Conservation (phyloP, 2,113 vertebrate genomes). For the Alaudala cheleensis region DNA sequence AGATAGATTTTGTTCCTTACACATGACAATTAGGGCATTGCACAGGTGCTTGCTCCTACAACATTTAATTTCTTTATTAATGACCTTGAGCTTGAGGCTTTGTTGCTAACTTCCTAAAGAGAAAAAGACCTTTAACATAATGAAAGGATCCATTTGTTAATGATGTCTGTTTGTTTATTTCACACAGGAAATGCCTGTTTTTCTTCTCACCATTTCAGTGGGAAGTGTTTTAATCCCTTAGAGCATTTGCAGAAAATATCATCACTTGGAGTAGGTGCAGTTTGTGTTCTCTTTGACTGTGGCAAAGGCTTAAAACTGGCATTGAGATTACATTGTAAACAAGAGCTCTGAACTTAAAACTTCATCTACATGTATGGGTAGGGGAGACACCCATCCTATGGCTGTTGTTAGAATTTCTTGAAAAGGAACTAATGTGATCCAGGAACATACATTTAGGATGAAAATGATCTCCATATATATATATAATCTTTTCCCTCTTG, state of each 20-base stretch:
- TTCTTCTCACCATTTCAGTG: not conserved
- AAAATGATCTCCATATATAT: accelerated
- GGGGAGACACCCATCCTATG: not conserved
- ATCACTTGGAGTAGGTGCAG: not conserved
- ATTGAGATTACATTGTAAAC: not conserved
- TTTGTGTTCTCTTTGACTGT: not conserved
- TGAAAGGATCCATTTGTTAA: not conserved
- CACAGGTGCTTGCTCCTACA: not conserved
- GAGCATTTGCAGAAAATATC: not conserved
- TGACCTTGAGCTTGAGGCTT: not conserved
- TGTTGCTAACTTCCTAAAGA: not conserved
- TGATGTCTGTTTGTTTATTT: not conserved
- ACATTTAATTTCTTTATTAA: not conserved
- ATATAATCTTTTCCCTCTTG: not conserved
- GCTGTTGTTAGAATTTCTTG: not conserved
- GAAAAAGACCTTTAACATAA: not conserved
- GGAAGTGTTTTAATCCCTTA: not conserved
- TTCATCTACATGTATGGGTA: not conserved
- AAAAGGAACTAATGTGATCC: not conserved
- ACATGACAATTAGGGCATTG: not conserved
- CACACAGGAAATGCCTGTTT: not conserved
- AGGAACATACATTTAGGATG: not conserved
- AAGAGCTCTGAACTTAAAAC: not conserved
- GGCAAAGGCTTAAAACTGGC: not conserved
- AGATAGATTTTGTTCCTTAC: not conserved